phyloP scores from a whole-genome alignment of 2,797 vertebrate genomes.

The Gymnoscopelus braueri region DNA sequence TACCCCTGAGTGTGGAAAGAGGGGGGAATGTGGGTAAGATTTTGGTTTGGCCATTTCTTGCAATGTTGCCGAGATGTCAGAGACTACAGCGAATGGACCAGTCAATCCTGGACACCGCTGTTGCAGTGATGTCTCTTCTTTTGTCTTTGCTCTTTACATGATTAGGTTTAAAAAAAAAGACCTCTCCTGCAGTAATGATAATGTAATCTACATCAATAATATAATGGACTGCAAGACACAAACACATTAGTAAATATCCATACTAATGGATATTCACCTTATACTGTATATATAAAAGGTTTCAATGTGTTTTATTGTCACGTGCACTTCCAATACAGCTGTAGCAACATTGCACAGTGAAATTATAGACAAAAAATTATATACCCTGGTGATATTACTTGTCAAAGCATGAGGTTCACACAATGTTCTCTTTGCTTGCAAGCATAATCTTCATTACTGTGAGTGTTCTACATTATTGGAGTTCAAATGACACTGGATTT shows the following conservation, averaged over 20 bases:
- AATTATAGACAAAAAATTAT: not conserved
- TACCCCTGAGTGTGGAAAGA: conserved; percentile 11
- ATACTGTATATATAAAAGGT: not conserved
- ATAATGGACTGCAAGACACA: conserved; percentile 3
- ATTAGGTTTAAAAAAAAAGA: conserved; percentile 12
- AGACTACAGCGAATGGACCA: conserved; percentile 33
- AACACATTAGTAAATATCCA: conserved; percentile 15
- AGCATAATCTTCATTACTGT: conserved; percentile 31
- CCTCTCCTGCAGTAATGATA: conserved; percentile 47
- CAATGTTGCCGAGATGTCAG: not conserved
- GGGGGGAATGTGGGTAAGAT: conserved; percentile 1
- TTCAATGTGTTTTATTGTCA: too few relatives aligned
- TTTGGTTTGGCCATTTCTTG: conserved; percentile 1
- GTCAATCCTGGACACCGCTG: conserved; percentile 34
- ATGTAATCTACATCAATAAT: conserved; percentile 21
- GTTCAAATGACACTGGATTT: conserved; percentile 19
- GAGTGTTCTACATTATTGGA: conserved; percentile 30
- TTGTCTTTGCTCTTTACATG: conserved; percentile 6
- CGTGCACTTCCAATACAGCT: too few relatives aligned
- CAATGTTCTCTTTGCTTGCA: conserved; percentile 29
- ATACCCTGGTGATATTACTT: not conserved
- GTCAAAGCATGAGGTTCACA: conserved; percentile 17
- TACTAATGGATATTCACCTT: conserved; percentile 29
- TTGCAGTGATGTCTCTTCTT: not conserved
- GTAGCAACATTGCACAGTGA: not conserved